Evolutionary conservation across 53 echinoderm and acorn worm species (phyloP).

Genomic region (Astropecten irregularis): DNA sequence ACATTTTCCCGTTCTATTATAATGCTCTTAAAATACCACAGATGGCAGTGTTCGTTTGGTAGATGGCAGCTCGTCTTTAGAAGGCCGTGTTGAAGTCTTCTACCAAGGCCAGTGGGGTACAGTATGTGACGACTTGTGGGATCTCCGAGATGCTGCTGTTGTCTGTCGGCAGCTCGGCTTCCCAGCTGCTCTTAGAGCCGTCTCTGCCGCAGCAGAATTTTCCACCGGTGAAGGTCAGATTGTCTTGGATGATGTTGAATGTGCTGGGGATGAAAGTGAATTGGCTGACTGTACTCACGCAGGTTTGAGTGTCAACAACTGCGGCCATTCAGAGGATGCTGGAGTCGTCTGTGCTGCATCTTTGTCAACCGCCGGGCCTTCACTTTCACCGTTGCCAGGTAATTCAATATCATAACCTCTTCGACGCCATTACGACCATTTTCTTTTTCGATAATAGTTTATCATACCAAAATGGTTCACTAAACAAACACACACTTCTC

Average conservation of each 20-base stretch:
- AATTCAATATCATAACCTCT: no score
- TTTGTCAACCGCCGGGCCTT: not conserved
- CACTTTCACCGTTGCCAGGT: not conserved
- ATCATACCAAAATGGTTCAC: not conserved
- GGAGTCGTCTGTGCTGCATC: constrained; percentile 2
- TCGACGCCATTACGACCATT: no score
- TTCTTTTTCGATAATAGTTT: no score
- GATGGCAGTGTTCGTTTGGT: constrained; percentile 25
- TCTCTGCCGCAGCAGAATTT: not conserved
- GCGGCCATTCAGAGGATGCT: constrained; percentile 45
- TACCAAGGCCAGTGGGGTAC: constrained; percentile 17
- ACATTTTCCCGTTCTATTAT: no score
- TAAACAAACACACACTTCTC: not conserved
- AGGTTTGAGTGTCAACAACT: constrained; percentile 20
- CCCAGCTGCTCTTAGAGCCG: not conserved
- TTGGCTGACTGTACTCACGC: constrained; percentile 10
- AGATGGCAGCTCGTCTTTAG: not conserved
- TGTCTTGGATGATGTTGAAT: constrained; percentile 3
- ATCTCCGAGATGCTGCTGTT: not conserved
- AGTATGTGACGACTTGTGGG: not conserved
- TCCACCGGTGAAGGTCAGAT: not conserved
- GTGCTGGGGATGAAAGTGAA: not conserved
- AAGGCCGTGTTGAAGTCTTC: constrained; percentile 13
- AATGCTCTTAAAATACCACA: no score
- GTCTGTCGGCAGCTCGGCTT: constrained; percentile 53